Base-by-base conservation (phyloP, 2,888 invertebrate species). In the Pandemis corylana region DNA sequence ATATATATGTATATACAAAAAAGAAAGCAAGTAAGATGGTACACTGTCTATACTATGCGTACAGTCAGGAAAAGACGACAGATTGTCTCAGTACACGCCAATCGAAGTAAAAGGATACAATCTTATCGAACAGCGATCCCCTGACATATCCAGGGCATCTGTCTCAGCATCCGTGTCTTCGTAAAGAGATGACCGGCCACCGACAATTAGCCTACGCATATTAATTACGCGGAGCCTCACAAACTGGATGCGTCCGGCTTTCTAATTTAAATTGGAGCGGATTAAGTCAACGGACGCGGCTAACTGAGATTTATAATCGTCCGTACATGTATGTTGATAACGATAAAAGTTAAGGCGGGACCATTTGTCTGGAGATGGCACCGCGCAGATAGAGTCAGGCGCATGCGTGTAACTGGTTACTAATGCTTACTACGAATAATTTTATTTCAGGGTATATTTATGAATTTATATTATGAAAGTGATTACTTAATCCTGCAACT, bases 131-230 rank as follows among this genome's bases (percentile, higher is more conserved):
- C 68, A 59, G 44, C 28, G 53, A 61, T 69, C 20, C 46, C 28
- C 7, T 28, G 72, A 76, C 68, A 36, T 68, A 69, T 76, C 76
- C 76, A 72, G 74, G 69, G 51, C 63, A 70, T 70, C 75, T 56
- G 46, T 64, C 46, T 15, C 44, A 9, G 59, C 51, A 68, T 78
- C 67, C 67, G 78, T 71, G 80, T 80, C 77, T 68, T 68, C 68
- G 76, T 77, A 90, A 90, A 89, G 85, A 91, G 90, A 89, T 88
- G 90, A 87, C 89, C 87, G 86, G 82, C 87, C 86, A 85, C 85
- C 80, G 83, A 89, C 91, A 90, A 93, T 91, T 93, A 91, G 86
- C 91, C 89, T 90, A 90, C 91, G 90, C 89, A 82, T 88, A 90
- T 90, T 93, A 91, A 92, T 91, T 91, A 89, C 85, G 83, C 82